These are phyloP conservation scores for Thecophora atra DNA, from an alignment of 2,888 invertebrate species.

Conservation along the genomic window DNA sequence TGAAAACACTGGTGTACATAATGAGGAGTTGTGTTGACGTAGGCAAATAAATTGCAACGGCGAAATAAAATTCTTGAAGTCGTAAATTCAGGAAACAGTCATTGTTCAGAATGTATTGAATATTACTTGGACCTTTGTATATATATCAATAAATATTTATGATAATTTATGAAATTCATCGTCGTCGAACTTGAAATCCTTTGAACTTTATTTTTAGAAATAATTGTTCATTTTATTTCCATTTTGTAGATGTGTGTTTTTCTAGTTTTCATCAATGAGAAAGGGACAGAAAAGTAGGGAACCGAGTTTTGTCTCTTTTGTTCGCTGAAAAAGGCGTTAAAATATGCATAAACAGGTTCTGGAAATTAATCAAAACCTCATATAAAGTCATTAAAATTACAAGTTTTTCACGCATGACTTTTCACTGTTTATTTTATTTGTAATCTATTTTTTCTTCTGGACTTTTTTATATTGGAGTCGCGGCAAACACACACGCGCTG, in stretches of 20 bases:
- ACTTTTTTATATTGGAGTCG: conserved; percentile 9
- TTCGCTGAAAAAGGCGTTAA: conserved; percentile 14
- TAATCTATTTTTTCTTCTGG: neutral
- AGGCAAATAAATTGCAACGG: no score
- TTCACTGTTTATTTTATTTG: conserved; percentile 7
- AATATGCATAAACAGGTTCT: conserved; percentile 2
- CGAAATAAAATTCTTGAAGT: no score
- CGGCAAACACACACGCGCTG: neutral
- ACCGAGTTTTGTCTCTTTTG: neutral
- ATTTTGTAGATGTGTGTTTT: neutral
- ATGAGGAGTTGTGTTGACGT: neutral
- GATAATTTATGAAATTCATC: no score
- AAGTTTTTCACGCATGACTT: neutral
- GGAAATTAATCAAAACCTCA: conserved; percentile 20
- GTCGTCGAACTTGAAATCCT: no score
- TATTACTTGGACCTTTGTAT: no score
- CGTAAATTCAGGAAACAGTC: no score
- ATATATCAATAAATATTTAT: no score
- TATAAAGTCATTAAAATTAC: conserved; percentile 11
- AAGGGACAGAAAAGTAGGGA: no score
- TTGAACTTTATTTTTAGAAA: no score
- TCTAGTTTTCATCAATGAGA: neutral
- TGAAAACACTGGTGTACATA: neutral
- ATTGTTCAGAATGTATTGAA: no score
- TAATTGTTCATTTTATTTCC: neutral